A percentile compares a stretch with the other conserved stretches of the same genome.
Evolutionary conservation across 2,113 vertebrate genomes (phyloP).

Genomic region (Epinephelus cyanopodus): DNA sequence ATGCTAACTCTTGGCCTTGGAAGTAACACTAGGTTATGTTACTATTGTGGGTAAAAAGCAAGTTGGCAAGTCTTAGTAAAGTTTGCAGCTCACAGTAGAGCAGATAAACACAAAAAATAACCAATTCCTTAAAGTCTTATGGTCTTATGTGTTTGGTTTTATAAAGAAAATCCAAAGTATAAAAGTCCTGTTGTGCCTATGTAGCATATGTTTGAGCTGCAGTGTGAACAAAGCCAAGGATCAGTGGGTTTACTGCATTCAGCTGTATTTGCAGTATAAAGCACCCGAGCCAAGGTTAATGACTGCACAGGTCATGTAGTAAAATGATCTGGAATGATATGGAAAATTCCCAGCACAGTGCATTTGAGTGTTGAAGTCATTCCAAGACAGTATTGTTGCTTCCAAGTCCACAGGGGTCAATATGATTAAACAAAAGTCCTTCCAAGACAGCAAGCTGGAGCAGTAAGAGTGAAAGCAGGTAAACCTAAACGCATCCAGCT

Average conservation of each 20-base stretch:
- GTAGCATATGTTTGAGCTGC: not conserved
- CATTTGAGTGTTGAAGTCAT: slow-evolving; percentile 20
- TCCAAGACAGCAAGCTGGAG: slow-evolving; percentile 31
- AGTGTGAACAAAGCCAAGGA: not conserved
- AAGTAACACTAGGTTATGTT: not conserved
- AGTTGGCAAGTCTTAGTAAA: not conserved
- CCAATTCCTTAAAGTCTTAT: too few species aligned
- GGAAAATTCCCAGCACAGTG: not conserved
- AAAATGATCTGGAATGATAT: slow-evolving; percentile 34
- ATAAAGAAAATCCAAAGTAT: not conserved
- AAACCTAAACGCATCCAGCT: not conserved
- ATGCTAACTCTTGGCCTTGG: not conserved
- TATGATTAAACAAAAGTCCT: slow-evolving; percentile 32
- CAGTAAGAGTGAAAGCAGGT: slow-evolving; percentile 36
- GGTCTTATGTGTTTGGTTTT: not conserved
- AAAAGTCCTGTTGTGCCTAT: not conserved
- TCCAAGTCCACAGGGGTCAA: slow-evolving; percentile 27
- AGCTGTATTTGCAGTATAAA: not conserved
- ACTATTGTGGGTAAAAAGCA: not conserved
- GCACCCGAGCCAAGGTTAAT: slow-evolving; percentile 16
- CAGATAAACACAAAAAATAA: too few species aligned
- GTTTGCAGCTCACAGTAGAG: not conserved
- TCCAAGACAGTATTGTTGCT: slow-evolving; percentile 2
- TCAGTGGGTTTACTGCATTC: not conserved
- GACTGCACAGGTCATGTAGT: slow-evolving; percentile 5